phyloP scores from a whole-genome alignment of 2,113 vertebrate species.

The Hemibagrus wyckioides region DNA sequence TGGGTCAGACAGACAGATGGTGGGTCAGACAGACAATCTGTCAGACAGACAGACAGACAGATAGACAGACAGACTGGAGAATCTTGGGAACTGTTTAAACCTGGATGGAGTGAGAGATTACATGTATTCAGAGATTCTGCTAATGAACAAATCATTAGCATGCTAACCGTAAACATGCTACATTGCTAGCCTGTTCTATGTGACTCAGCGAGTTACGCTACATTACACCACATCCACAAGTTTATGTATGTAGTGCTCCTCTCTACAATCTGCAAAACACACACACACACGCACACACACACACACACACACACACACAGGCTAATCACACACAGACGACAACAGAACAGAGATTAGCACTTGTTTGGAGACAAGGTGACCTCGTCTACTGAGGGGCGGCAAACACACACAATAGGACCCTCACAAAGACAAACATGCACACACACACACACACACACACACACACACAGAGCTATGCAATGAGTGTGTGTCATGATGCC shows the following conservation, averaged over 20 bases:
- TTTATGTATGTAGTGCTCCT: background rate
- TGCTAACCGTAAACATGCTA: background rate
- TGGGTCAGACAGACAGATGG: background rate
- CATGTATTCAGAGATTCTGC: background rate
- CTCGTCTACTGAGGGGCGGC: slow-evolving; percentile 73
- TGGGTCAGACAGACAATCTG: slow-evolving; percentile 8
- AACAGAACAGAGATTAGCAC: slow-evolving; percentile 58
- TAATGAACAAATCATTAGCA: background rate
- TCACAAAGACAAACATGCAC: slow-evolving; percentile 72
- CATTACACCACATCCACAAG: background rate
- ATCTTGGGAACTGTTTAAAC: background rate
- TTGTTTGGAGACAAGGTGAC: slow-evolving; percentile 78
- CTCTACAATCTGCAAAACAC: background rate
- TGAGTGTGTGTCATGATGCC: background rate
- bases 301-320: slow-evolving; percentile 49
- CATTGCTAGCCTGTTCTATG: background rate
- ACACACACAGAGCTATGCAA: slow-evolving; percentile 52
- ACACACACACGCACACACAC: slow-evolving; percentile 48
- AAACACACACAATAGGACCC: slow-evolving; percentile 75
- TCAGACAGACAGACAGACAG: background rate
- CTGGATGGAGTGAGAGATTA: background rate
- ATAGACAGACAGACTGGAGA: background rate
- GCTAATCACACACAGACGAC: slow-evolving; percentile 35
- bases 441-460: slow-evolving; percentile 53
- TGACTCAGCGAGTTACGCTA: background rate